A percentile compares a stretch with the other conserved stretches of the same genome.
These are phyloP conservation scores for Pogonomyrmex barbatus DNA, from an alignment of 1,140 invertebrate genomes.

Conservation along the genomic window DNA sequence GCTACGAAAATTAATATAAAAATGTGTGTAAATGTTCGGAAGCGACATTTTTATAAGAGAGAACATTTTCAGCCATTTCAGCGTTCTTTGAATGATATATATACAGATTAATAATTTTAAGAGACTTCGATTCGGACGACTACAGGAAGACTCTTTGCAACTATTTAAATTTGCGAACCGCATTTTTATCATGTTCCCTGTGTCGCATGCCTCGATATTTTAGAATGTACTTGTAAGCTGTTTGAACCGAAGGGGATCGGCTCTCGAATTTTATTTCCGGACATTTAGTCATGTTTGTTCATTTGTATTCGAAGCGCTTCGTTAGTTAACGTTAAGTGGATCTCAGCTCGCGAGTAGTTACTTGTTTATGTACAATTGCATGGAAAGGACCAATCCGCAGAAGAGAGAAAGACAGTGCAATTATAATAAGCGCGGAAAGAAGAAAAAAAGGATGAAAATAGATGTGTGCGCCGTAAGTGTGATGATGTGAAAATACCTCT, in stretches of 20 bases:
- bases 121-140: slow-evolving; percentile 40
- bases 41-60: slow-evolving; percentile 23
- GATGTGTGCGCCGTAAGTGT: slow-evolving; percentile 13
- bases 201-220: slow-evolving; percentile 67
- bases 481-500: slow-evolving; percentile 59
- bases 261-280: slow-evolving; percentile 46
- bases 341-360: slow-evolving; percentile 70
- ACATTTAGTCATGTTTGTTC: slow-evolving; percentile 49
- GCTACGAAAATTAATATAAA: neutral
- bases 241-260: slow-evolving; percentile 35
- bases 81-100: neutral
- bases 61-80: neutral
- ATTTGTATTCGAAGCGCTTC: slow-evolving; percentile 68
- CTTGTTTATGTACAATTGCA: slow-evolving; percentile 57
- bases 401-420: slow-evolving; percentile 15
- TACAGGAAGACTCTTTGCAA: slow-evolving; percentile 52
- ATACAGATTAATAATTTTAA: slow-evolving; percentile 23
- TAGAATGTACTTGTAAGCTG: slow-evolving; percentile 50
- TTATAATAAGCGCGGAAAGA: slow-evolving; percentile 64
- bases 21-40: neutral
- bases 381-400: slow-evolving; percentile 71
- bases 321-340: slow-evolving; percentile 65
- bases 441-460: neutral
- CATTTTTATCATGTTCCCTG: slow-evolving; percentile 43
- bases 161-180: slow-evolving; percentile 53